A percentile compares a stretch with the other conserved stretches of the same genome.
Evolutionary conservation across 1,140 invertebrate species (phyloP).

Genomic region (Drosophila tropicalis): DNA sequence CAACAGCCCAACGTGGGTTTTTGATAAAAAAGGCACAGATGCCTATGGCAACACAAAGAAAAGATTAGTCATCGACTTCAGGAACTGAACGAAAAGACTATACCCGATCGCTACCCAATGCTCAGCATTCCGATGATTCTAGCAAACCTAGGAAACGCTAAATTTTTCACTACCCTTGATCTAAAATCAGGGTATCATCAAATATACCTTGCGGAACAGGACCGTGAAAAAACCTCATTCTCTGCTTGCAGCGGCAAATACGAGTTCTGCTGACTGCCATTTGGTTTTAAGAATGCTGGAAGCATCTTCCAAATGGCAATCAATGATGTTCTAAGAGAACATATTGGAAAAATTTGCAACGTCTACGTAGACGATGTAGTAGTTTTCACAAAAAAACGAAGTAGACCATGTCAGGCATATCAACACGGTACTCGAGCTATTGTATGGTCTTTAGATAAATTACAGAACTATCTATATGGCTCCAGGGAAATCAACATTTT

Average conservation of each 20-base stretch:
- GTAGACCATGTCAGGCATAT: neutral
- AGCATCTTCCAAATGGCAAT: too few relatives aligned
- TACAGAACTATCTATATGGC: neutral
- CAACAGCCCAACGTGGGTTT: too few relatives aligned
- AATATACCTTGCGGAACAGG: slow-evolving; percentile 4
- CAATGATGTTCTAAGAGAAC: neutral
- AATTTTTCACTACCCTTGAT: slow-evolving; percentile 12
- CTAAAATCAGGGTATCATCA: neutral
- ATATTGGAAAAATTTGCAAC: too few relatives aligned
- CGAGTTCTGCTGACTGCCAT: neutral
- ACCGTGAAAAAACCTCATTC: too few relatives aligned
- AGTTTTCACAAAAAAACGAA: neutral
- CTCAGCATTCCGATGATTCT: too few relatives aligned
- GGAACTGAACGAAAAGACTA: too few relatives aligned
- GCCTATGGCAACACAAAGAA: too few relatives aligned
- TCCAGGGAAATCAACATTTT: neutral
- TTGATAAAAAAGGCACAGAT: too few relatives aligned
- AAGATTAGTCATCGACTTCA: too few relatives aligned
- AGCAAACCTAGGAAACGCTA: too few relatives aligned
- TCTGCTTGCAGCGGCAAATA: too few relatives aligned
- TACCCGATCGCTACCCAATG: too few relatives aligned
- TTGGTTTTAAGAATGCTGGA: slow-evolving; percentile 1
- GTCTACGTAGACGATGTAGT: neutral
- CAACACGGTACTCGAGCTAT: neutral
- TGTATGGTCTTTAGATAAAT: neutral